Percentiles rank a stretch among this genome's conserved stretches.
Conservation (phyloP, 2,797 vertebrate genomes). For the Schizopygopsis malacanthus region DNA sequence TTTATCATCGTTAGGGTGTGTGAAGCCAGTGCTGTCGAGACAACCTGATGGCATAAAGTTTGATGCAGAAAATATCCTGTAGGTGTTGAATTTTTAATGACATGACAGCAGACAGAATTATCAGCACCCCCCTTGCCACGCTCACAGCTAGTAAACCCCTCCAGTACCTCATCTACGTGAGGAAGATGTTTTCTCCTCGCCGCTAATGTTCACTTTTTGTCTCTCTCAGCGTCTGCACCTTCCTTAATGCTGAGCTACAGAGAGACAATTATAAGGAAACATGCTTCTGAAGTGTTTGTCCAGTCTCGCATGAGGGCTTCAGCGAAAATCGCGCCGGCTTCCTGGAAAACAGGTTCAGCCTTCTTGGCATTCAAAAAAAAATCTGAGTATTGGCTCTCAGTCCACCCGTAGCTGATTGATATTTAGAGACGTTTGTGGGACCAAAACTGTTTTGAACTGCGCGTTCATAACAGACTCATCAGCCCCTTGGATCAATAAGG, state of each 20-base stretch:
- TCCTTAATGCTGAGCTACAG: not conserved
- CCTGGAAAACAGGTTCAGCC: slow-evolving; percentile 36
- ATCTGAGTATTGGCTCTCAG: slow-evolving; percentile 48
- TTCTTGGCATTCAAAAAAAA: slow-evolving; percentile 53
- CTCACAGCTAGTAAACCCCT: slow-evolving; percentile 51
- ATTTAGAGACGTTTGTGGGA: slow-evolving; percentile 77
- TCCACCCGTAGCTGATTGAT: slow-evolving; percentile 73
- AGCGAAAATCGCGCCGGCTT: slow-evolving; percentile 3
- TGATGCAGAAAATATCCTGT: slow-evolving; percentile 76
- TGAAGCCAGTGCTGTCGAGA: slow-evolving; percentile 60
- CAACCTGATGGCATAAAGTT: slow-evolving; percentile 74
- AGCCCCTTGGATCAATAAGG: slow-evolving; percentile 78
- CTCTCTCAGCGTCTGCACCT: not conserved
- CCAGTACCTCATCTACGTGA: slow-evolving; percentile 7
- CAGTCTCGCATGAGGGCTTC: slow-evolving; percentile 1
- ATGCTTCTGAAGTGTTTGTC: not conserved
- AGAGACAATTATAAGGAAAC: slow-evolving; percentile 5
- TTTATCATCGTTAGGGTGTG: slow-evolving; percentile 62
- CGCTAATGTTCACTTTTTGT: slow-evolving; percentile 24
- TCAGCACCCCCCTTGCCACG: slow-evolving; percentile 55
- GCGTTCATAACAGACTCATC: slow-evolving; percentile 80
- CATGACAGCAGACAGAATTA: slow-evolving; percentile 66
- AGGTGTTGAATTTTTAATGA: slow-evolving; percentile 75
- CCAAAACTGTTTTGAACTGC: slow-evolving; percentile 79
- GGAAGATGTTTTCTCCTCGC: slow-evolving; percentile 49